These are phyloP conservation scores for Emesis russula DNA, from an alignment of 2,888 invertebrate species.

Conservation along the genomic window DNA sequence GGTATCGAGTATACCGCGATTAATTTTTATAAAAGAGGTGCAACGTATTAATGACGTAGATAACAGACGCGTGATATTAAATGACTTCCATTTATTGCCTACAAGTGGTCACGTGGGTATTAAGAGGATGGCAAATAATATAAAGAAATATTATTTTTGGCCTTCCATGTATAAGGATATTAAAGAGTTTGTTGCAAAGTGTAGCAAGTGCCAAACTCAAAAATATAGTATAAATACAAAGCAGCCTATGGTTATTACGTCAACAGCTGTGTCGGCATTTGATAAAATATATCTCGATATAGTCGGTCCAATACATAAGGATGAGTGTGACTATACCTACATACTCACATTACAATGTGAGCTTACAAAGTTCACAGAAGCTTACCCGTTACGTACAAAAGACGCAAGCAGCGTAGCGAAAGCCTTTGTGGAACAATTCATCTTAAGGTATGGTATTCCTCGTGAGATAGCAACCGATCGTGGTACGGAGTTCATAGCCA, in stretches of 20 bases:
- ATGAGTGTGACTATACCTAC: neutral
- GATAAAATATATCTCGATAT: conserved; percentile 62
- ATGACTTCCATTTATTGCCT: neutral
- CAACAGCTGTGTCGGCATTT: conserved; percentile 53
- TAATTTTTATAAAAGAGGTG: neutral
- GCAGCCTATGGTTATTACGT: conserved; percentile 53
- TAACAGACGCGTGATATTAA: neutral
- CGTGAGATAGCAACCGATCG: too few species aligned
- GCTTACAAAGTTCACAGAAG: neutral
- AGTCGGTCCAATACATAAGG: conserved; percentile 53
- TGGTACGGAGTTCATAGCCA: too few species aligned
- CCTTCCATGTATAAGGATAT: conserved; percentile 42
- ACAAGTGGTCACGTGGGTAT: conserved; percentile 56
- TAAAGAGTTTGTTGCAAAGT: too few species aligned
- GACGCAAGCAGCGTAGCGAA: neutral
- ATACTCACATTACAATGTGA: neutral
- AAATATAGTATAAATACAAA: conserved; percentile 40
- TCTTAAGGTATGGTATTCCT: neutral
- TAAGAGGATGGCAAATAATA: conserved; percentile 48
- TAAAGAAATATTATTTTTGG: conserved; percentile 60
- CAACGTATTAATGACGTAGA: neutral
- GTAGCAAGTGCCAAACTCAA: conserved; percentile 50
- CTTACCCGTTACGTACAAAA: neutral
- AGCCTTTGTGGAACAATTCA: neutral
- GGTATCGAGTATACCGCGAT: neutral